These are phyloP conservation scores for Electrophaes corylata DNA, from an alignment of 2,888 invertebrate species.

Conservation along the genomic window DNA sequence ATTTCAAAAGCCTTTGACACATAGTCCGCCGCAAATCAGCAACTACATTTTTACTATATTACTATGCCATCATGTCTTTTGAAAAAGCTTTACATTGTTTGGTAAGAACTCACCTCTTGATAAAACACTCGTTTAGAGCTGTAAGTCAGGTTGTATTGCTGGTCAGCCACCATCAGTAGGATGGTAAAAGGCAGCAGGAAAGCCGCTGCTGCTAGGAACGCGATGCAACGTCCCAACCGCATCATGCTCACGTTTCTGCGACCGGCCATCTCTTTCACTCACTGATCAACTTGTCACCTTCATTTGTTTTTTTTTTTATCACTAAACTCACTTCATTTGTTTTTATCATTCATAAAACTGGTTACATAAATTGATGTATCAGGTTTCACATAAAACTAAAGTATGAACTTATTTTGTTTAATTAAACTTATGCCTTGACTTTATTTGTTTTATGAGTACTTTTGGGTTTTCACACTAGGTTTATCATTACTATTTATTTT, in stretches of 20 bases:
- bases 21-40: not conserved
- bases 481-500: no score
- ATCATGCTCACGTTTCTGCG: slow-evolving; percentile 77
- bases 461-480: no score
- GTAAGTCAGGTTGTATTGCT: slow-evolving; percentile 84
- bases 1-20: no score
- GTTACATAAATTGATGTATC: not conserved
- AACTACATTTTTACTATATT: not conserved
- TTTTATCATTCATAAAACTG: not conserved
- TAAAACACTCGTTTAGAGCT: slow-evolving; percentile 77
- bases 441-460: not conserved
- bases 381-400: not conserved
- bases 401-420: not conserved
- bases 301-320: slow-evolving; percentile 15
- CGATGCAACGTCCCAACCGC: slow-evolving; percentile 82
- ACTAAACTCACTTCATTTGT: slow-evolving; percentile 1
- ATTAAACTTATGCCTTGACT: not conserved
- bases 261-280: slow-evolving; percentile 50
- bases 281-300: slow-evolving; percentile 16
- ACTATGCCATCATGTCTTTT: not conserved
- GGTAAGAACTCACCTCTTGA: slow-evolving; percentile 75
- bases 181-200: slow-evolving; percentile 85
- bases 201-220: slow-evolving; percentile 85
- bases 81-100: not conserved
- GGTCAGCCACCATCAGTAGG: slow-evolving; percentile 85